Evolutionary conservation across 1,140 invertebrate species (phyloP), one percentile per base, ranked within the genome.

Genomic region (Littorina saxatilis): DNA sequence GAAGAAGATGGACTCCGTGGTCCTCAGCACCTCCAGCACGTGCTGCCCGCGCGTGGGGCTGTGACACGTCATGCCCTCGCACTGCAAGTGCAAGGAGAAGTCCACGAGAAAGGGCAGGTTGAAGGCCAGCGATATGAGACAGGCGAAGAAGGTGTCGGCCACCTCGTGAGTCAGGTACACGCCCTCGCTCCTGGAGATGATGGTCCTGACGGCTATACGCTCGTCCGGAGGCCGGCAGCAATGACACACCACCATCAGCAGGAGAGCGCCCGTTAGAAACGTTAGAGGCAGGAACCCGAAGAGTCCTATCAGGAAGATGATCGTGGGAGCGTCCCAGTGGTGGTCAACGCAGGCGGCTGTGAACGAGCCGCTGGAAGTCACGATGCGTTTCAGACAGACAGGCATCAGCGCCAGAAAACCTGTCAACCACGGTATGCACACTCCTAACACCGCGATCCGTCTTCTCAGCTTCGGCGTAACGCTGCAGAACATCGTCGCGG

Each of bases 81-180:
- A 78, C 20, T 66, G 55, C 55, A 66, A 29, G 35, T 29, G 35
- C 55, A 63, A 13, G 23, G 20, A 5, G n/a, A 78, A n/a, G 23
- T 61, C 76, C 58, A 78, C 58, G 13, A 78, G 27, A n/a, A 78
- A 78, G 55, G 76, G 76, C 35, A 40, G 17, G 76, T 61, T 78
- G 39, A 78, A 78, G 76, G 32, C 20, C 15, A 78, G 13, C 17
- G 58, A 78, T 17, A 78, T 39, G 55, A 78, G 35, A 2, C 76
- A 29, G 55, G 76, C 76, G 55, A 78, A n/a, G 76, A 78, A n/a
- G 1, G 76, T 78, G 76, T 78, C 76, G 23, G 55, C 27, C 20
- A 78, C 35, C 27, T 78, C 76, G 76, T 78, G 76, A 15, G 76
- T 78, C 55, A 78, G 76, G 76, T 63, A 78, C 11, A 78, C 76